Conservation (phyloP, 2,797 vertebrate species). For the Urophycis tenuis region DNA sequence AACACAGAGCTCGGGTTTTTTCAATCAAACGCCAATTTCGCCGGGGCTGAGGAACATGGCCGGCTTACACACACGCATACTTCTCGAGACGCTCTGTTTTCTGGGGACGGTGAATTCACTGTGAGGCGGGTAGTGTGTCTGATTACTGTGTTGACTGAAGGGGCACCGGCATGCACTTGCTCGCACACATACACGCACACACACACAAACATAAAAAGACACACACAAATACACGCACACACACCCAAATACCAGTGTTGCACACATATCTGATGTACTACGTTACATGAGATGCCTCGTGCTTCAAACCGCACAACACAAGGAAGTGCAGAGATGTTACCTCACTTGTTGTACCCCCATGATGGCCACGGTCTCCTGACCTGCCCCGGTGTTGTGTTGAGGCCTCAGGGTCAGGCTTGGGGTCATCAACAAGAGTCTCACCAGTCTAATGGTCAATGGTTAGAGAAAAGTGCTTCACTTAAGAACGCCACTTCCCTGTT, state of each 20-base stretch:
- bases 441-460: not conserved
- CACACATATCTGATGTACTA: not conserved
- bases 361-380: not conserved
- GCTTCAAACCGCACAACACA: not conserved
- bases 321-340: not conserved
- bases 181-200: not conserved
- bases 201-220: not conserved
- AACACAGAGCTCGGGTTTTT: slow-evolving; percentile 29
- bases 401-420: no score
- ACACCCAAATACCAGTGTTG: not conserved
- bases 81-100: slow-evolving; percentile 5
- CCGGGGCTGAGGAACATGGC: not conserved
- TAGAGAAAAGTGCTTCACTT: no score
- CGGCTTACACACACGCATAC: slow-evolving; percentile 28
- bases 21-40: slow-evolving; percentile 25
- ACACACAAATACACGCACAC: not conserved
- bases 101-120: not conserved
- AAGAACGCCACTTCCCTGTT: not conserved
- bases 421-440: not conserved
- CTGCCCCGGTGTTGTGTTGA: not conserved
- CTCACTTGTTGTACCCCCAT: not conserved
- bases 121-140: not conserved
- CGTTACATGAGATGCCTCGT: not conserved
- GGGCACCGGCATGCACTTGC: not conserved
- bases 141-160: not conserved